Conservation (phyloP, 1,140 invertebrate genomes). For the Zaprionus tsacasi region DNA sequence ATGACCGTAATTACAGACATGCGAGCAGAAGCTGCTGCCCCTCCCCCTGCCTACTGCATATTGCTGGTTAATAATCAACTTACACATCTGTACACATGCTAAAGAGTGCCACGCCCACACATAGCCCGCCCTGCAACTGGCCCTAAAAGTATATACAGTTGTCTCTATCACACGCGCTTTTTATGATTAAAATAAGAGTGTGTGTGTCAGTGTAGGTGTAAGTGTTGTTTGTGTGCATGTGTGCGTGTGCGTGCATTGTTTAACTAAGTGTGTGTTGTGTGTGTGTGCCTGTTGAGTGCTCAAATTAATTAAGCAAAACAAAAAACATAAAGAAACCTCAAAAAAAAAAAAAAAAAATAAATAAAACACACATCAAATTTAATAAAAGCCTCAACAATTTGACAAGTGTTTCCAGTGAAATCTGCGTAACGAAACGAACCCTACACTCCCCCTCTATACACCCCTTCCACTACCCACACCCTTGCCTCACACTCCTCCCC, state of each 20-base stretch:
- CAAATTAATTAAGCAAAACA: conserved; percentile 76
- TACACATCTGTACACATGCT: conserved; percentile 60
- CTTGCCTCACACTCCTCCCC: too few relatives aligned
- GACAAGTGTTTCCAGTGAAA: conserved; percentile 23
- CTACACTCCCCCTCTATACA: too few relatives aligned
- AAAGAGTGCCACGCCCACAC: conserved; percentile 17
- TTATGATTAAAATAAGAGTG: conserved; percentile 72
- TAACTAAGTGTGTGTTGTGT: background rate
- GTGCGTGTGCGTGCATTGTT: background rate
- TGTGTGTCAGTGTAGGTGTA: background rate
- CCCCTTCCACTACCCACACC: background rate
- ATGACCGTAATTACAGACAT: conserved; percentile 69
- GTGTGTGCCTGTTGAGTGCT: conserved; percentile 37
- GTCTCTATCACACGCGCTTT: conserved; percentile 69
- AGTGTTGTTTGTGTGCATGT: too few relatives aligned
- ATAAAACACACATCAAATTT: conserved; percentile 65
- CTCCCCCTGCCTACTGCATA: conserved; percentile 22
- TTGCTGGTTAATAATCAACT: conserved; percentile 73
- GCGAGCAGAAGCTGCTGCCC: conserved; percentile 25
- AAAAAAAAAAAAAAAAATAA: background rate
- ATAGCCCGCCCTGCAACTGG: background rate
- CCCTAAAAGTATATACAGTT: conserved; percentile 43
- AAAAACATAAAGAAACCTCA: conserved; percentile 31
- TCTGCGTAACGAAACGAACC: background rate
- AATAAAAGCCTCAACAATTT: conserved; percentile 73